Evolutionary conservation across 2,888 invertebrate species (phyloP).

Genomic region (Plebejus melissa): DNA sequence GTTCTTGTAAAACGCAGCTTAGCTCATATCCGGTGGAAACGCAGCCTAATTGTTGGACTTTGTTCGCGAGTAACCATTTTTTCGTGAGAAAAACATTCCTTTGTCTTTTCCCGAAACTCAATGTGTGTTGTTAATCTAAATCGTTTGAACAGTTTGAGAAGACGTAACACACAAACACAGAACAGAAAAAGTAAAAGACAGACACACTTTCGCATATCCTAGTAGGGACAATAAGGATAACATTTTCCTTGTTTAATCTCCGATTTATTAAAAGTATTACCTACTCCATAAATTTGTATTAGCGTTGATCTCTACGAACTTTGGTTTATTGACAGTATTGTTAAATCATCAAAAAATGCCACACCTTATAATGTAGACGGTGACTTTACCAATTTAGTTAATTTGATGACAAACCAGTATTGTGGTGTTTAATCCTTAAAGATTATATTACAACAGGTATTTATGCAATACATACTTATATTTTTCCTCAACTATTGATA

Average conservation of each 20-base stretch:
- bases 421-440: not conserved
- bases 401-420: constrained; percentile 6
- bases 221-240: not conserved
- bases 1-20: too few relatives aligned
- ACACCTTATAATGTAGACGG: not conserved
- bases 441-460: not conserved
- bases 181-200: too few relatives aligned
- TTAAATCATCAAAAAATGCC: not conserved
- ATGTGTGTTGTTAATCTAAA: too few relatives aligned
- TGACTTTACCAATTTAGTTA: not conserved
- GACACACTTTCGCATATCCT: too few relatives aligned
- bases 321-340: not conserved
- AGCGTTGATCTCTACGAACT: not conserved
- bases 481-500: not conserved
- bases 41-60: too few relatives aligned
- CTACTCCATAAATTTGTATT: not conserved
- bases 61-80: too few relatives aligned
- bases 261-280: not conserved
- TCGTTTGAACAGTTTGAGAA: too few relatives aligned
- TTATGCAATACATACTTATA: not conserved
- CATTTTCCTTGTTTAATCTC: not conserved
- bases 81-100: too few relatives aligned
- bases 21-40: too few relatives aligned
- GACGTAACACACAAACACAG: too few relatives aligned
- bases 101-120: too few relatives aligned